These are phyloP conservation scores for Scomberomorus guttatus DNA, from an alignment of 2,797 vertebrate genomes.

Conservation along the genomic window DNA sequence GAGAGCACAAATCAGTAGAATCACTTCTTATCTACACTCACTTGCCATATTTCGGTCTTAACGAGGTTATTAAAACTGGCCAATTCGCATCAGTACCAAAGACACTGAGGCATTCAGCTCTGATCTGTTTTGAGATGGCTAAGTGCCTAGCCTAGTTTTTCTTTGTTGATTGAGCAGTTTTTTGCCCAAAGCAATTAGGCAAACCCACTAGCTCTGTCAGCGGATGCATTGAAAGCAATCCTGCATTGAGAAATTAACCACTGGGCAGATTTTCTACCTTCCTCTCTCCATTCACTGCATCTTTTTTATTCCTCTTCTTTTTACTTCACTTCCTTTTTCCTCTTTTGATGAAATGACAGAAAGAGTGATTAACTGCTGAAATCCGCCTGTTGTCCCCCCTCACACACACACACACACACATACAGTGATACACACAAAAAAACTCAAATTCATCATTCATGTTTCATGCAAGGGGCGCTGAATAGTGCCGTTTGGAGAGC, in stretches of 20 bases:
- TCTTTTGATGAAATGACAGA: slow-evolving; percentile 63
- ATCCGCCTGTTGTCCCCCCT: slow-evolving; percentile 33
- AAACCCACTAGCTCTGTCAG: slow-evolving; percentile 62
- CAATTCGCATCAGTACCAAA: slow-evolving; percentile 47
- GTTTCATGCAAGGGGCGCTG: slow-evolving; percentile 69
- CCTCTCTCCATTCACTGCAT: slow-evolving; percentile 42
- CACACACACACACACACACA: slow-evolving; percentile 23
- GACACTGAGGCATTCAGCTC: slow-evolving; percentile 52
- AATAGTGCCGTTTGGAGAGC: slow-evolving; percentile 73
- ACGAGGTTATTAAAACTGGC: slow-evolving; percentile 45
- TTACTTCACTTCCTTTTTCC: slow-evolving; percentile 14
- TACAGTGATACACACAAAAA: slow-evolving; percentile 18
- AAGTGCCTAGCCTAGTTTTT: slow-evolving; percentile 59
- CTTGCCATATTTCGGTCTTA: slow-evolving; percentile 26
- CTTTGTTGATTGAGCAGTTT: slow-evolving; percentile 59
- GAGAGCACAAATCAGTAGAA: slow-evolving; percentile 47
- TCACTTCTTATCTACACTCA: slow-evolving; percentile 34
- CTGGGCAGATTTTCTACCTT: slow-evolving; percentile 47
- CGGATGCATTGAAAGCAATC: slow-evolving; percentile 43
- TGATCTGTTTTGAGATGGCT: slow-evolving; percentile 60
- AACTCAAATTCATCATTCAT: slow-evolving; percentile 74
- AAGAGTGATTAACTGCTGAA: slow-evolving; percentile 63
- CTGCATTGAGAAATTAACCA: slow-evolving; percentile 50
- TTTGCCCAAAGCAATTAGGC: slow-evolving; percentile 69
- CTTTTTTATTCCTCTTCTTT: slow-evolving; percentile 31